These are phyloP conservation scores for Thecophora atra DNA, from an alignment of 2,888 invertebrate genomes.

Conservation along the genomic window DNA sequence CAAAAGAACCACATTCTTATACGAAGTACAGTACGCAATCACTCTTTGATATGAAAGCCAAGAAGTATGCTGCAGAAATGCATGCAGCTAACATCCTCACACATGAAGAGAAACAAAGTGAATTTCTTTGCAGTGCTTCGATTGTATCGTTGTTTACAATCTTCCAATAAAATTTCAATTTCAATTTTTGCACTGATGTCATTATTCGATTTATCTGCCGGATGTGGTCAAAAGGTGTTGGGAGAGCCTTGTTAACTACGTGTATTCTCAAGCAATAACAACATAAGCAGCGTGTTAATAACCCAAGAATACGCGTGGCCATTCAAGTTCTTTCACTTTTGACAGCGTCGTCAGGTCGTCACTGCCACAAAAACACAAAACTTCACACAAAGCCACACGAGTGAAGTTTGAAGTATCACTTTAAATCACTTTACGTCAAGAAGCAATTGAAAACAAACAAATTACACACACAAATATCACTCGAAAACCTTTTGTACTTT, in stretches of 20 bases:
- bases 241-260: slow-evolving; percentile 87
- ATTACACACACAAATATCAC: background rate
- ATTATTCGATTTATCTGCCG: background rate
- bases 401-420: background rate
- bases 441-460: background rate
- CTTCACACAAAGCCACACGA: background rate
- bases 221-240: slow-evolving; percentile 52
- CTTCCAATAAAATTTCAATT: too few species aligned
- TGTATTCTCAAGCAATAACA: slow-evolving; percentile 99
- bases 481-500: background rate
- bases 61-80: too few species aligned
- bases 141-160: too few species aligned
- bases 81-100: too few species aligned
- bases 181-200: too few species aligned
- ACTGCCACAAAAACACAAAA: slow-evolving; percentile 2
- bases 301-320: slow-evolving; percentile 99
- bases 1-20: too few species aligned
- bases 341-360: background rate
- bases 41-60: too few species aligned
- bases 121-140: too few species aligned
- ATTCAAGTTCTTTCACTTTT: slow-evolving; percentile 72
- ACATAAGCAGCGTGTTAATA: slow-evolving; percentile 93
- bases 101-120: too few species aligned
- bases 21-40: too few species aligned
- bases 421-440: background rate